A percentile compares a stretch with the other conserved stretches of the same genome.
These are phyloP conservation scores for Actinemys pallida DNA, from an alignment of 2,113 vertebrate genomes.

Conservation along the genomic window DNA sequence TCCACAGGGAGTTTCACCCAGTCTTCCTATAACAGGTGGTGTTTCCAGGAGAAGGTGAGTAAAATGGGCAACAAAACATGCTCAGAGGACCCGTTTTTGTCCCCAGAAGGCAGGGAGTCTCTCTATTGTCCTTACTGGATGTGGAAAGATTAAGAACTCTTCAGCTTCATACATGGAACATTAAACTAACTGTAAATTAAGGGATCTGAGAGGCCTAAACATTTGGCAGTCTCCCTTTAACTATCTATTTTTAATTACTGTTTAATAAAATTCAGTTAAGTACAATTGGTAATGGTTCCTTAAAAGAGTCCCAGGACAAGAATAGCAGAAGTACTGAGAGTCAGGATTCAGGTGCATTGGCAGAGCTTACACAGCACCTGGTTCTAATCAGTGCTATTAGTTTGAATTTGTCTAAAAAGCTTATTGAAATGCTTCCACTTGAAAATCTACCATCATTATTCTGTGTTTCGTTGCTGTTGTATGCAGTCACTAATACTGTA, in stretches of 20 bases:
- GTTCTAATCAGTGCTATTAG: not conserved
- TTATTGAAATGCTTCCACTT: not conserved
- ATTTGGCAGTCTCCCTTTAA: not conserved
- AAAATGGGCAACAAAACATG: not conserved
- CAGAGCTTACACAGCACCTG: not conserved
- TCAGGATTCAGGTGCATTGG: not conserved
- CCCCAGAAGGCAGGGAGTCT: not conserved
- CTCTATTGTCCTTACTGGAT: not conserved
- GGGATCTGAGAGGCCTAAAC: not conserved
- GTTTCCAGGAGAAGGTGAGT: not conserved
- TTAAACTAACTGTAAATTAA: not conserved
- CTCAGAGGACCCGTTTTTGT: not conserved
- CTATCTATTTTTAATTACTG: not conserved
- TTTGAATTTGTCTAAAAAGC: not conserved
- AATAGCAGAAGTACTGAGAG: not conserved
- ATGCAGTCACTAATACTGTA: not conserved
- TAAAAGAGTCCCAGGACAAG: not conserved
- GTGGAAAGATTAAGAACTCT: not conserved
- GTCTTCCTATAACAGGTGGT: not conserved
- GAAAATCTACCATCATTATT: conserved; percentile 12
- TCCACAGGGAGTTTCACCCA: not conserved
- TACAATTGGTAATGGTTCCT: not conserved
- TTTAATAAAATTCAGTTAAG: not conserved
- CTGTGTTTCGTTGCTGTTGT: not conserved
- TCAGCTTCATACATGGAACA: not conserved